Conservation (phyloP, 2,888 invertebrate genomes). For the Ormyrus pomaceus region DNA sequence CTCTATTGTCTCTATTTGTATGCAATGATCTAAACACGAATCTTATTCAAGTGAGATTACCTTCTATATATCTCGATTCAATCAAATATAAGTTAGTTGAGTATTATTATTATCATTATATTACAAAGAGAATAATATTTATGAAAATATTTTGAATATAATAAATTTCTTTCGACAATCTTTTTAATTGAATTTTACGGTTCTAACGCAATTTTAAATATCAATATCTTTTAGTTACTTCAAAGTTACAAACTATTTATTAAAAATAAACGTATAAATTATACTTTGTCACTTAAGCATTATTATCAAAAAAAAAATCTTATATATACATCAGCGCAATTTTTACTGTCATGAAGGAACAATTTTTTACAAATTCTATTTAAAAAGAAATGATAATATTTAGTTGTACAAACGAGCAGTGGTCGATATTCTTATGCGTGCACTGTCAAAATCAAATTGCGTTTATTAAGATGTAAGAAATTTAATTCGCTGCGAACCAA, state of each 20-base stretch:
- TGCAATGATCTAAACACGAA: slow-evolving; percentile 1
- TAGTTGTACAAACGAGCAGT: too few species aligned
- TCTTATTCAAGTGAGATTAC: neutral
- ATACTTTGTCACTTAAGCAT: too few species aligned
- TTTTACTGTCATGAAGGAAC: neutral
- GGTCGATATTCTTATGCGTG: too few species aligned
- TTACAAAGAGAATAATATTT: slow-evolving; percentile 16
- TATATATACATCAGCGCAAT: neutral
- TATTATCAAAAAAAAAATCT: too few species aligned
- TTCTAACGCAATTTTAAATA: slow-evolving; percentile 1
- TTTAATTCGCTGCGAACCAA: too few species aligned
- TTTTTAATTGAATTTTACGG: slow-evolving; percentile 24
- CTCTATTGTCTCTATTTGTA: slow-evolving; percentile 12
- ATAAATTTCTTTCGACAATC: slow-evolving; percentile 44
- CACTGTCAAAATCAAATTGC: too few species aligned
- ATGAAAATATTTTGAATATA: slow-evolving; percentile 29
- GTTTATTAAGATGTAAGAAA: too few species aligned
- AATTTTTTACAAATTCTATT: neutral
- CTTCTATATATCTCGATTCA: slow-evolving; percentile 12
- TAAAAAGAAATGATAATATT: neutral
- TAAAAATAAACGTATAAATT: neutral
- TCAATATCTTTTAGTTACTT: neutral
- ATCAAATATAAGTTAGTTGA: slow-evolving; percentile 8
- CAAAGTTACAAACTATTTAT: neutral
- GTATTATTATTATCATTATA: slow-evolving; percentile 10